phyloP scores from a whole-genome alignment of 2,888 invertebrate species.

The Rugalucina vietnamica region DNA sequence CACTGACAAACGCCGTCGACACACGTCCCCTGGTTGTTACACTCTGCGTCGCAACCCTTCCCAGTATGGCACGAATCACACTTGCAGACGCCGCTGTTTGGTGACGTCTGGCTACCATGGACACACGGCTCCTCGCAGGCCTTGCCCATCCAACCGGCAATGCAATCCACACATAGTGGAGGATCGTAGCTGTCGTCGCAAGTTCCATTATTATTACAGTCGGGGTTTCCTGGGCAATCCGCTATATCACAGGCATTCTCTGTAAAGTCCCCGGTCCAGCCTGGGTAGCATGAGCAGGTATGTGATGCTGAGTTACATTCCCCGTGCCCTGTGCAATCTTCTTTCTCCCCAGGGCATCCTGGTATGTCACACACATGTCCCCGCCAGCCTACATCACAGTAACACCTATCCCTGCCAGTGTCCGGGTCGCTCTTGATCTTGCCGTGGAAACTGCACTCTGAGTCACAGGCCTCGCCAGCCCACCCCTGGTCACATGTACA shows the following conservation, averaged over 20 bases:
- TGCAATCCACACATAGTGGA: slow-evolving; percentile 68
- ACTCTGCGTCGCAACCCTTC: slow-evolving; percentile 67
- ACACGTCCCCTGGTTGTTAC: slow-evolving; percentile 63
- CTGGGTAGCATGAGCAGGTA: slow-evolving; percentile 69
- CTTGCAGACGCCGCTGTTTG: slow-evolving; percentile 66
- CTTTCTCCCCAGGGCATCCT: slow-evolving; percentile 71
- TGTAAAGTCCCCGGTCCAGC: slow-evolving; percentile 69
- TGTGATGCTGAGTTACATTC: slow-evolving; percentile 70
- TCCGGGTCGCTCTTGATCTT: slow-evolving; percentile 40
- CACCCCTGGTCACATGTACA: slow-evolving; percentile 73
- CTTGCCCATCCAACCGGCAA: slow-evolving; percentile 69
- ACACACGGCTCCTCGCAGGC: slow-evolving; percentile 70
- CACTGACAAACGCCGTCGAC: slow-evolving; percentile 61
- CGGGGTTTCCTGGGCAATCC: slow-evolving; percentile 74
- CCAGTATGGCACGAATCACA: slow-evolving; percentile 70
- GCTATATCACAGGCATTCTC: slow-evolving; percentile 68
- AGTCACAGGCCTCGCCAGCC: slow-evolving; percentile 71
- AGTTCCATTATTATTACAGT: slow-evolving; percentile 69
- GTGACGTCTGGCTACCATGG: slow-evolving; percentile 66
- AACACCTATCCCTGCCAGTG: slow-evolving; percentile 42
- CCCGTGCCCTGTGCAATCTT: slow-evolving; percentile 73
- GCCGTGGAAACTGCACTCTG: slow-evolving; percentile 73
- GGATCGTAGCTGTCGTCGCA: slow-evolving; percentile 63
- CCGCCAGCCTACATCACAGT: slow-evolving; percentile 72
- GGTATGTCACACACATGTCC: slow-evolving; percentile 72